Evolutionary conservation across 2,797 vertebrate genomes (phyloP).

Genomic region (Discoglossus pictus): DNA sequence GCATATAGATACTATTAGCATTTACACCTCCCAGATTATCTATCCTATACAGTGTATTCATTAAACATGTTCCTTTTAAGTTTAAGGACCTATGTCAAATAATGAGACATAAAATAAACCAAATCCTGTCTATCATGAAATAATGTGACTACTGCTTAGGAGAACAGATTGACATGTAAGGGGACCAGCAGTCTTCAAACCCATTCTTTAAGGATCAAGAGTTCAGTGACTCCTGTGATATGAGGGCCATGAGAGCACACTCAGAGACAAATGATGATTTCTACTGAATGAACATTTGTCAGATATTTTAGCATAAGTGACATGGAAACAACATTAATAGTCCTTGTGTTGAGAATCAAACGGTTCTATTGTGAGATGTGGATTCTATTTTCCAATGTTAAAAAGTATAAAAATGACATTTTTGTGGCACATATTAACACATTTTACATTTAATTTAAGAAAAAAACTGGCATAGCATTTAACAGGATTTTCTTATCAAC

Average conservation of each 20-base stretch:
- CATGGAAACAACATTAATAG: slow-evolving; percentile 8
- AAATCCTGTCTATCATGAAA: no score
- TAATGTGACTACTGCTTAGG: no score
- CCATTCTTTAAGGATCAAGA: neutral
- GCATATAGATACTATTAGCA: no score
- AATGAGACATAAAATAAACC: no score
- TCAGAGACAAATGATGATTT: neutral
- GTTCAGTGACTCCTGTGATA: neutral
- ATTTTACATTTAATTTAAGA: slow-evolving; percentile 60
- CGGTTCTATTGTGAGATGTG: slow-evolving; percentile 2
- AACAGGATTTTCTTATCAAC: slow-evolving; percentile 76
- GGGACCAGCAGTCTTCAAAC: no score
- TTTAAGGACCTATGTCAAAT: no score
- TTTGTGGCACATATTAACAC: slow-evolving; percentile 57
- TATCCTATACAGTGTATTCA: no score
- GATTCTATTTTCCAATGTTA: slow-evolving; percentile 38
- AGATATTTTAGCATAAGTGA: slow-evolving; percentile 6
- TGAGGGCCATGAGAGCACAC: neutral
- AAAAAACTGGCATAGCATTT: slow-evolving; percentile 54
- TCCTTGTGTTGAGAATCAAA: slow-evolving; percentile 1
- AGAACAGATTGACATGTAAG: no score
- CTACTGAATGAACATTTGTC: slow-evolving; percentile 9
- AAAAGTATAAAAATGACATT: slow-evolving; percentile 41
- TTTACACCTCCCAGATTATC: no score
- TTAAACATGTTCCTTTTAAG: no score